Evolutionary conservation across 2,797 vertebrate genomes (phyloP), one percentile per base, ranked within the genome.

Genomic region (Pseudochirops cupreus): DNA sequence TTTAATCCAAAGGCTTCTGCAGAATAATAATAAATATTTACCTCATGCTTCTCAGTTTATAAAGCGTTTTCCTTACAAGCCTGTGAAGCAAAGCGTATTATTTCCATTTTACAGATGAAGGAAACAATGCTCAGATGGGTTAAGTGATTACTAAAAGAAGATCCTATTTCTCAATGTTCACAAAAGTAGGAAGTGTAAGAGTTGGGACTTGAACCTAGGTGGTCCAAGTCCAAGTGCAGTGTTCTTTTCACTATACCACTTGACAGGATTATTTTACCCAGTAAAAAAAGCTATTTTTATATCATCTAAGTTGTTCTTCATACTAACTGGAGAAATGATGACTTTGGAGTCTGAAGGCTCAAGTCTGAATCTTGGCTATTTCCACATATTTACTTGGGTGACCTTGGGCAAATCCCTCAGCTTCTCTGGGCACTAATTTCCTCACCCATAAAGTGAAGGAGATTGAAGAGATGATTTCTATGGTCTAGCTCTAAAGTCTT

Each of bases 401-500:
- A 82, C 39, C 39, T 9, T 82, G 29, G n/a, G 67, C 39, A 82
- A 67, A 46, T 46, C 74, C 59, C 59, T 54, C 62, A 93, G 62
- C 93, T 89, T 97, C 74, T 55, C 14, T 50, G 92, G 91, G 93
- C 56, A 94, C 96, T 67, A 54, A 82, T 95, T 95, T 95, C 56
- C 90, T 96, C 93, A 52, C 90, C 91, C 92, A 33, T 91, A 91
- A 93, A 56, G 92, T 26, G 31, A 2, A 52, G 93, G 54, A 93
- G 67, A 90, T 18, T 91, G 90, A 95, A 90, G 0, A 95, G 92
- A 91, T 90, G 50, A 28, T 57, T 54, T 93, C 91, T 91, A 90
- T 1, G 18, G 3, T 89, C 92, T 92, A 46, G 39, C 74, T 82
- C 39, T 46, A 46, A 62, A 24, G 12, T n/a, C 67, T 39, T 24